A percentile compares a stretch with the other conserved stretches of the same genome.
Conservation (phyloP, 1,140 invertebrate species). For the Paraescarpia echinospica region DNA sequence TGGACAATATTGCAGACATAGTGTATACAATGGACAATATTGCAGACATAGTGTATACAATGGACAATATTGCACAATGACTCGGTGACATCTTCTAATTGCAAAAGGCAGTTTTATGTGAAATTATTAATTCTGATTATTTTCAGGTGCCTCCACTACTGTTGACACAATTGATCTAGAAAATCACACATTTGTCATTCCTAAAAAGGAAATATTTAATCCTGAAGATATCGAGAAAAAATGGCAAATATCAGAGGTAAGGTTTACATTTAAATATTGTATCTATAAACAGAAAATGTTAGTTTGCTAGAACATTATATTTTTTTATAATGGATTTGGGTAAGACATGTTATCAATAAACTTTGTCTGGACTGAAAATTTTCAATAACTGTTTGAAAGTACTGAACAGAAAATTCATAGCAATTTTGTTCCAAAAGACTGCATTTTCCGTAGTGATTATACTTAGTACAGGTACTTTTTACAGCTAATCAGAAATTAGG, state of each 20-base stretch:
- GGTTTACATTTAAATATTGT: background rate
- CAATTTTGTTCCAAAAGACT: background rate
- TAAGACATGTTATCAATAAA: background rate
- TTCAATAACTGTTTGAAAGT: background rate
- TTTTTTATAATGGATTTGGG: background rate
- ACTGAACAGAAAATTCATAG: background rate
- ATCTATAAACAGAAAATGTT: background rate
- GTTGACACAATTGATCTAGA: background rate
- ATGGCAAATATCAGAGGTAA: conserved; percentile 48
- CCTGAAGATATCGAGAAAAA: conserved; percentile 38
- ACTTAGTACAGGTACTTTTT: too few relatives aligned
- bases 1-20: too few relatives aligned
- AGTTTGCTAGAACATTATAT: background rate
- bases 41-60: too few relatives aligned
- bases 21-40: too few relatives aligned
- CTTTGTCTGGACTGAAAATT: too few relatives aligned
- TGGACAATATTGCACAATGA: too few relatives aligned
- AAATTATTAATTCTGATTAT: background rate
- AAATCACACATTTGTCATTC: conserved; percentile 40
- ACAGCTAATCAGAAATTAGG: too few relatives aligned
- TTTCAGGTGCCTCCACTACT: background rate
- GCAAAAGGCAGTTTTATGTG: background rate
- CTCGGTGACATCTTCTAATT: background rate
- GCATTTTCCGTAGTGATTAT: too few relatives aligned
- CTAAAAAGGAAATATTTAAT: conserved; percentile 38